Base-by-base conservation (phyloP, 2,888 invertebrate genomes). In the Sipunculus nudus region DNA sequence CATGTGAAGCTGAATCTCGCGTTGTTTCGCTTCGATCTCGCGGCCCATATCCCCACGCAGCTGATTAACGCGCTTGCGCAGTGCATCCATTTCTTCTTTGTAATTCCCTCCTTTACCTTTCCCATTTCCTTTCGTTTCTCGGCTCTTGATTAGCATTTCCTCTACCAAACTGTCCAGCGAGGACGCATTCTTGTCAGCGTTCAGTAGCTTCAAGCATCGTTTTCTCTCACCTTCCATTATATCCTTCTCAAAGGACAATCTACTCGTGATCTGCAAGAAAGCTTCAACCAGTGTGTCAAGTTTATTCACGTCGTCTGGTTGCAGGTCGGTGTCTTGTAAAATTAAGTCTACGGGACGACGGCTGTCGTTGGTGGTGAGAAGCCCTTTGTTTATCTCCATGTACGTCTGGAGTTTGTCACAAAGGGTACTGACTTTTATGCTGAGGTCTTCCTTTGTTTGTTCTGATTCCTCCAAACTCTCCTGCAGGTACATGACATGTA, bases 211-310 rank as follows among this genome's bases (percentile, higher is more conserved):
- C 21, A 53, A 19, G n/a, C 40, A 43, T n/a, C 53, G 41, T 6
- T 23, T 21, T 19, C 53, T 21, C 31, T 53, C 53, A 25, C 28
- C 53, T 8, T 2, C 16, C 40, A 43, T 43, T 23, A 8, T 53
- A 21, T 53, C 53, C 26, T 43, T 53, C 26, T 43, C 47, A 8
- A 53, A 28, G 19, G 43, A 28, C 5, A 53, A 19, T 8, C 53
- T 23, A 6, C 25, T 26, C 28, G 28, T 23, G 1, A 19, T 8
- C 29, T 21, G 21, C 41, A 53, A 29, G 38, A 38, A n/a, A 28
- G 43, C 25, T 19, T n/a, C 26, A 10, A 31, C 53, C 45, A 53
- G 4, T 16, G 19, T 41, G 38, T 38, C 38, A 38, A 38, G 38
- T 16, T 38, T 38, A n/a, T 38, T 38, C n/a, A n/a, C n/a, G n/a